Percentiles rank a stretch among this genome's conserved stretches.
Conservation (phyloP, 2,797 vertebrate species). For the Pteropus rufus region DNA sequence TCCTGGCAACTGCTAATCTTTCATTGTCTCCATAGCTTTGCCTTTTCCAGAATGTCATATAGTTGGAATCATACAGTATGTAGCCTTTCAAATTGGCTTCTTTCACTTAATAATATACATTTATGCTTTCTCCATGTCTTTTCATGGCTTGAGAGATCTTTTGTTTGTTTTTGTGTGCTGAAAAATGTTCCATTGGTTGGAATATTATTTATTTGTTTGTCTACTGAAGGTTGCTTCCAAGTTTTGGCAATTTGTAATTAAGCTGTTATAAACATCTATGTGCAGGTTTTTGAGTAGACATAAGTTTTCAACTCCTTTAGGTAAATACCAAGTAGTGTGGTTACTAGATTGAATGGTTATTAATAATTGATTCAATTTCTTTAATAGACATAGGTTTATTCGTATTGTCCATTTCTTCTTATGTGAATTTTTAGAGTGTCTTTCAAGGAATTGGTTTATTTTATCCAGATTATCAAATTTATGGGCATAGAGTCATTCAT, state of each 20-base stretch:
- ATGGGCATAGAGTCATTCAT: background rate
- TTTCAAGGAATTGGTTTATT: background rate
- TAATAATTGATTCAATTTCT: background rate
- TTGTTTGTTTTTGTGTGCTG: background rate
- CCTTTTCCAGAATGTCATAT: background rate
- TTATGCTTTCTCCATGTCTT: background rate
- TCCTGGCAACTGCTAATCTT: background rate
- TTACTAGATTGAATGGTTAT: background rate
- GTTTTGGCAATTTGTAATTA: background rate
- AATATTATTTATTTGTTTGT: background rate
- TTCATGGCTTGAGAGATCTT: background rate
- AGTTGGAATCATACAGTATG: background rate
- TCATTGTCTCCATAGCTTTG: background rate
- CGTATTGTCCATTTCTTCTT: background rate
- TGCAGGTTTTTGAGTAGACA: background rate
- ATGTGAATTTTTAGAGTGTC: background rate
- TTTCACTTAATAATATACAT: background rate
- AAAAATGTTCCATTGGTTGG: background rate
- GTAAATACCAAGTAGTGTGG: background rate
- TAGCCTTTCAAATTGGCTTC: background rate
- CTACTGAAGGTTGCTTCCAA: background rate
- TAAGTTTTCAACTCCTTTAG: background rate
- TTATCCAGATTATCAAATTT: background rate
- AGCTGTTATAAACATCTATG: background rate
- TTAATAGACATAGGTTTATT: background rate